These are phyloP conservation scores for Lepus oiostolus DNA, from an alignment of 2,797 vertebrate genomes.

Conservation along the genomic window DNA sequence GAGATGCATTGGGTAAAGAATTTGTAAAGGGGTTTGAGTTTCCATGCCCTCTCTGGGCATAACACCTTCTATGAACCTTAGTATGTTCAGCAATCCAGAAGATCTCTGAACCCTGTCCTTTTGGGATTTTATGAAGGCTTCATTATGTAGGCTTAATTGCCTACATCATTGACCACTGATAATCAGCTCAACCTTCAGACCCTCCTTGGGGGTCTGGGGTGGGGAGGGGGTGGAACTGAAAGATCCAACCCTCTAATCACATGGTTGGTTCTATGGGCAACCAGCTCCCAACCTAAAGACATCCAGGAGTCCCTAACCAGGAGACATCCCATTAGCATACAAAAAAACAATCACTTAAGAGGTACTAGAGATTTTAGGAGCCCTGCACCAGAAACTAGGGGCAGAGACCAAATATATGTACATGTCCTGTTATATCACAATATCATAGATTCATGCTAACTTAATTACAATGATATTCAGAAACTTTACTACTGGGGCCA, in stretches of 20 bases:
- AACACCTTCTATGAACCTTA: neutral
- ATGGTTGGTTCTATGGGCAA: neutral
- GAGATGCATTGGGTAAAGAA: neutral
- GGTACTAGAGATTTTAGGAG: neutral
- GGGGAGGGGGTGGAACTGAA: neutral
- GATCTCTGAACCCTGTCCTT: neutral
- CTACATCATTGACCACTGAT: neutral
- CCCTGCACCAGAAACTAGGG: neutral
- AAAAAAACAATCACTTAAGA: neutral
- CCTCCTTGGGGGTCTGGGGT: neutral
- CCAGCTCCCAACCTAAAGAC: neutral
- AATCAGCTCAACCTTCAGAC: neutral
- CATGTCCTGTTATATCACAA: neutral
- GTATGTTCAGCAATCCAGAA: neutral
- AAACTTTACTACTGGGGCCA: neutral
- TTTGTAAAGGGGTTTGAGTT: neutral
- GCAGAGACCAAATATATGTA: neutral
- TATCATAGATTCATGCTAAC: slow-evolving; percentile 3
- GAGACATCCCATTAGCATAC: neutral
- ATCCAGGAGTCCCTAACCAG: neutral
- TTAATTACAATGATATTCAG: slow-evolving; percentile 6
- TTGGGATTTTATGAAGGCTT: neutral
- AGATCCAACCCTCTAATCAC: neutral
- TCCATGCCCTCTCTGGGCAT: neutral
- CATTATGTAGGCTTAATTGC: neutral